phyloP scores from a whole-genome alignment of 2,888 invertebrate species.

The Drepanosiphum platanoidis region DNA sequence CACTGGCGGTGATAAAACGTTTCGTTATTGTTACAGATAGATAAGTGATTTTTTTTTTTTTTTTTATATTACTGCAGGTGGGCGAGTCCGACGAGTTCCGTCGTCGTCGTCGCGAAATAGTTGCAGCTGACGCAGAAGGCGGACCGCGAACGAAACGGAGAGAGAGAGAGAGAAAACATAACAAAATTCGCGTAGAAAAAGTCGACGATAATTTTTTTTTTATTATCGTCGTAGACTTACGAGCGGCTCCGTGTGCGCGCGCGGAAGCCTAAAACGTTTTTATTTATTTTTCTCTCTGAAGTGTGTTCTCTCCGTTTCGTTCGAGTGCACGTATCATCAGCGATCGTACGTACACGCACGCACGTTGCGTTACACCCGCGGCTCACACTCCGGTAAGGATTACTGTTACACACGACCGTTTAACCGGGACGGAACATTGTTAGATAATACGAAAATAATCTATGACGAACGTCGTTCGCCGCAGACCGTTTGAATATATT shows the following conservation, averaged over 20 bases:
- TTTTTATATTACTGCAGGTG: conserved; percentile 1
- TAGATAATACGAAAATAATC: no score
- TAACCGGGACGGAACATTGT: no score
- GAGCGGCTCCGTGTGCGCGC: not conserved
- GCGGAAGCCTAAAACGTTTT: not conserved
- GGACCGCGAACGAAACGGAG: not conserved
- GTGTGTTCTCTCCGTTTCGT: not conserved
- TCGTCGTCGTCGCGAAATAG: not conserved
- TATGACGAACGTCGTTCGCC: no score
- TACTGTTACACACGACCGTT: not conserved
- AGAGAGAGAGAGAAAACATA: not conserved
- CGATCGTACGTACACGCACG: not conserved
- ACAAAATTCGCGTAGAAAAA: not conserved
- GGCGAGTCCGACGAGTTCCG: not conserved
- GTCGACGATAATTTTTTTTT: not conserved
- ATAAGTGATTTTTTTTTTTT: conserved; percentile 3
- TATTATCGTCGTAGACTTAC: no score
- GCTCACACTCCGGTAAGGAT: not conserved
- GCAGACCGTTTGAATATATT: no score
- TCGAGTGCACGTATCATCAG: not conserved
- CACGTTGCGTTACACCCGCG: not conserved
- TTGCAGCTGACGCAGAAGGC: not conserved
- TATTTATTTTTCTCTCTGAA: not conserved
- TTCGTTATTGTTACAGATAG: not conserved
- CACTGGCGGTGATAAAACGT: conserved; percentile 13